Percentiles rank a stretch among this genome's conserved stretches.
Evolutionary conservation across 2,888 invertebrate species (phyloP).

Genomic region (Scaptomyza caliginosa): DNA sequence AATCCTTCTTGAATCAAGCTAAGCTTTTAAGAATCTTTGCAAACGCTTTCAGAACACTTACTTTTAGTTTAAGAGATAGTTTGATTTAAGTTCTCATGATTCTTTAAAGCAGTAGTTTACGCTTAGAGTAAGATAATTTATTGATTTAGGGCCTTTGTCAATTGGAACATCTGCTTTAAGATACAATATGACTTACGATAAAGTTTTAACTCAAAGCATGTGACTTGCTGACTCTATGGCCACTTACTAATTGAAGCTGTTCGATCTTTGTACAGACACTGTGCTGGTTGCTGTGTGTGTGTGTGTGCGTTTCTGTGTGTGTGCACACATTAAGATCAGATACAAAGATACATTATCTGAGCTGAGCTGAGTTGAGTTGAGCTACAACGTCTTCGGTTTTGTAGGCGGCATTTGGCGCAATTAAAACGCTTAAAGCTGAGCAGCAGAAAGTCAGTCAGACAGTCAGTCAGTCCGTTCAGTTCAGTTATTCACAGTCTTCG

Average conservation of each 20-base stretch:
- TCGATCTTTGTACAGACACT: slow-evolving; percentile 41
- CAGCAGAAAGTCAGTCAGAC: slow-evolving; percentile 43
- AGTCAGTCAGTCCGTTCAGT: slow-evolving; percentile 6
- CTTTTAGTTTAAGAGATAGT: no score
- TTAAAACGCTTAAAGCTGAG: slow-evolving; percentile 76
- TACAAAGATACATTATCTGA: slow-evolving; percentile 80
- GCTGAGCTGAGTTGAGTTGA: slow-evolving; percentile 51
- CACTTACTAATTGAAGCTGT: slow-evolving; percentile 56
- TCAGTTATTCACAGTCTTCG: slow-evolving; percentile 17
- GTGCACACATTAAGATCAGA: slow-evolving; percentile 79
- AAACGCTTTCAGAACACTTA: no score
- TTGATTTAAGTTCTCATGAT: no score
- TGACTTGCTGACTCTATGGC: slow-evolving; percentile 29
- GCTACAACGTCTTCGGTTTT: slow-evolving; percentile 59
- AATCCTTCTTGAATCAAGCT: no score
- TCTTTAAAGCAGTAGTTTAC: neutral
- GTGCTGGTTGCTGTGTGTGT: no score
- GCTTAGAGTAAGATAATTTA: neutral
- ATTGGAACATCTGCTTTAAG: neutral
- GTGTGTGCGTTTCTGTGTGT: neutral
- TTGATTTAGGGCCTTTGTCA: neutral
- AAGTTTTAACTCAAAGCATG: slow-evolving; percentile 15
- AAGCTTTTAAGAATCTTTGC: no score
- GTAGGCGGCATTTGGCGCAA: slow-evolving; percentile 76
- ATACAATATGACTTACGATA: neutral